Percentiles rank a stretch among this genome's conserved stretches.
phyloP scores from a whole-genome alignment of 2,797 vertebrate species.

The Cirrhinus molitorella region DNA sequence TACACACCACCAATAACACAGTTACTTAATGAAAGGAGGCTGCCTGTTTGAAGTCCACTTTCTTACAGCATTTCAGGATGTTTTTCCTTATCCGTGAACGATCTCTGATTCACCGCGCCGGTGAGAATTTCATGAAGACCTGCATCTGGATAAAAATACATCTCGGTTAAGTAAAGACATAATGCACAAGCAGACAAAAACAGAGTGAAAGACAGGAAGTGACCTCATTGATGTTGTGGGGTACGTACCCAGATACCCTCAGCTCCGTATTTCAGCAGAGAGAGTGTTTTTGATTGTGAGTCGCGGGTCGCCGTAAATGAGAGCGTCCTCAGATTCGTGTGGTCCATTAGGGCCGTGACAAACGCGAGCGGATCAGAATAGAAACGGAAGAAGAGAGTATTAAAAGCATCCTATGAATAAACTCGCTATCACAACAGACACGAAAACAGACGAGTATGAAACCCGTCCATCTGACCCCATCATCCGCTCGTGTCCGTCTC shows the following conservation, averaged over 20 bases:
- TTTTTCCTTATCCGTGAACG: not conserved
- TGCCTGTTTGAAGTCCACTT: not conserved
- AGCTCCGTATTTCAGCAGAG: not conserved
- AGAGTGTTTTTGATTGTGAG: not conserved
- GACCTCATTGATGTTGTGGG: slow-evolving; percentile 28
- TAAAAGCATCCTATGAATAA: slow-evolving; percentile 33
- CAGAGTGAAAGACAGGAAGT: slow-evolving; percentile 5
- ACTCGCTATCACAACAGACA: not conserved
- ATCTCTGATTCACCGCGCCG: not conserved
- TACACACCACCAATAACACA: not conserved
- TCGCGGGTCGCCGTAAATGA: not conserved
- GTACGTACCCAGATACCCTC: not conserved
- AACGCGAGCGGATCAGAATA: slow-evolving; percentile 13
- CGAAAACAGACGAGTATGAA: not conserved
- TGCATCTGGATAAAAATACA: slow-evolving; percentile 28
- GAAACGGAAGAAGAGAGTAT: slow-evolving; percentile 12
- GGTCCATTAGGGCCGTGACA: slow-evolving; percentile 20
- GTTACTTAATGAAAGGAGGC: not conserved
- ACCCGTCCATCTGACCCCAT: not conserved
- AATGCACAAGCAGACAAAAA: slow-evolving; percentile 3
- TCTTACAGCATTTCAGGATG: not conserved
- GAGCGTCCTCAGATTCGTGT: not conserved
- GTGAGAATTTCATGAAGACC: slow-evolving; percentile 14
- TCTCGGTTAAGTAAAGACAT: not conserved
- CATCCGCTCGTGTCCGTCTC: not conserved